phyloP scores from a whole-genome alignment of 1,140 invertebrate species.

The Drosophila ficusphila region DNA sequence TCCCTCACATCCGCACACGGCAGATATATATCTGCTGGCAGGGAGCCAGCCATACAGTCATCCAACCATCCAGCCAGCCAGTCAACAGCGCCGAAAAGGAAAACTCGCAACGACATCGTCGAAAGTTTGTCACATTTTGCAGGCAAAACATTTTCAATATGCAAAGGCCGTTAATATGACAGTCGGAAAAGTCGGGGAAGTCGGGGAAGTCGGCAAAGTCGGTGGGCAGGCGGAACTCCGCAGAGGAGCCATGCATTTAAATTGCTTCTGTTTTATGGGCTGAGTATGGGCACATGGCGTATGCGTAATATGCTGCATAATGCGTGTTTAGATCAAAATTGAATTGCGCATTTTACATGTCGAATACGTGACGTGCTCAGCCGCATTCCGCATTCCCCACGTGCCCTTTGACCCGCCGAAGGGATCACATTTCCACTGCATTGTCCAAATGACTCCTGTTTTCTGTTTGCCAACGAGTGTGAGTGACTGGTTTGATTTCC shows the following conservation, averaged over 20 bases:
- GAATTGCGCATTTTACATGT: constrained; percentile 78
- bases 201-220: constrained; percentile 2
- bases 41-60: constrained; percentile 40
- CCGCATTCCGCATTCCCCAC: constrained; percentile 15
- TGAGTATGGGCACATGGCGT: constrained; percentile 48
- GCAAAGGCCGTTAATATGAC: constrained; percentile 75
- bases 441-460: constrained; percentile 46
- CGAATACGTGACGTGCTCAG: constrained; percentile 71
- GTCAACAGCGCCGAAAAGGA: constrained; percentile 9
- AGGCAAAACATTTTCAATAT: constrained; percentile 78
- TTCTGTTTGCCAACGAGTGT: constrained; percentile 1
- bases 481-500: constrained; percentile 34
- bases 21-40: constrained; percentile 39
- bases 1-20: constrained; percentile 20
- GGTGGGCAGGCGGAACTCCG: constrained; percentile 12
- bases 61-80: too few relatives aligned
- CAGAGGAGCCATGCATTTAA: constrained; percentile 44
- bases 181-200: constrained; percentile 20
- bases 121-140: constrained; percentile 79
- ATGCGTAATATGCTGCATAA: constrained; percentile 81
- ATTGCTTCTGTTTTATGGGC: constrained; percentile 51
- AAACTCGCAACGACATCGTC: constrained; percentile 57
- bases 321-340: constrained; percentile 80
- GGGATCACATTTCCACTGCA: constrained; percentile 52
- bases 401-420: constrained; percentile 2